Base-by-base conservation (phyloP, 2,888 invertebrate species). In the Metacarcinus magister region DNA sequence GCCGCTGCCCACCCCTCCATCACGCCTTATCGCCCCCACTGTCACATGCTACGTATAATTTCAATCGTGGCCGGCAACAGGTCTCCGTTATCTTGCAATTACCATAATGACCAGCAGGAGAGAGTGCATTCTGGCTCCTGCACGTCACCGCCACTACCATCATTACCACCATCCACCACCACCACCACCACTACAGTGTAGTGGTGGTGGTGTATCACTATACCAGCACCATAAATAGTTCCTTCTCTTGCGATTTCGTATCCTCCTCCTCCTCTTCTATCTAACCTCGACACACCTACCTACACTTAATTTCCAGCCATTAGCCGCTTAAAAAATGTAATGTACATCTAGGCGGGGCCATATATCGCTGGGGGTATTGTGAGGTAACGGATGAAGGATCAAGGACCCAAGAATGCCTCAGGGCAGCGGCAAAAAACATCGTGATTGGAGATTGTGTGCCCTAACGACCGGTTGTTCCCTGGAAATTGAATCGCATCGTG, bases 41-140 rank as follows among this genome's bases (percentile, higher is more conserved):
- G 82, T 82, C 82, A 82, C 32, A 32, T 5, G 10, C 82, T 82
- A 82, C 28, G 82, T 82, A 32, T 82, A 28, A 82, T 82, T 82
- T 82, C 82, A 82, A 82, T 82, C 82, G 82, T 32, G 28, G 28
- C 32, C 32, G 82, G 82, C 32, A 82, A 82, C 82, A 82, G 82
- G 82, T 82, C 82, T 28, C 32, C 82, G 82, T 32, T 82, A 82
- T 82, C 82, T 82, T 32, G 82, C 82, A 82, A 82, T 82, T 82
- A 82, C 82, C 82, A 82, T 82, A 82, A 32, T 82, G 82, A 82
- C 82, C 82, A 82, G 13, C 28, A 8, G 82, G 32, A 28, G 82
- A 32, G 82, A 82, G 32, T 32, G 82, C 32, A 28, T 28, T 32
- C 82, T 82, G 5, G 0, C 32, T 32, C 82, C 82, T 82, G 0